Evolutionary conservation across 1,140 invertebrate genomes (phyloP).

Genomic region (Artemia franciscana): DNA sequence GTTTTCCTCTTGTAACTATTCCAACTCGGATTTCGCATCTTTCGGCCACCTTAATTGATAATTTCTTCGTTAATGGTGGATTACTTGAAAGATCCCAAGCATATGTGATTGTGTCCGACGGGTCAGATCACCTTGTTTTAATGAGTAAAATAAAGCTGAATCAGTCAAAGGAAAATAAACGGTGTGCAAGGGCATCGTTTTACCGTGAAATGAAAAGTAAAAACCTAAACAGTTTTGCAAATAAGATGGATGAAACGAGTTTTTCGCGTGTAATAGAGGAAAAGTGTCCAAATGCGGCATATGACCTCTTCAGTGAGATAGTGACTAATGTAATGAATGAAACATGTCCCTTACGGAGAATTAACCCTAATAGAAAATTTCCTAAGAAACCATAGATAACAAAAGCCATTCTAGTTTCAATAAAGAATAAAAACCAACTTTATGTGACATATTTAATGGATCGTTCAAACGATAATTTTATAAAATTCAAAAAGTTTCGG

Average conservation of each 20-base stretch:
- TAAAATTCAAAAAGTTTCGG: background rate
- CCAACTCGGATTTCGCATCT: background rate
- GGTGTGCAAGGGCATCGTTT: background rate
- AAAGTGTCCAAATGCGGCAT: background rate
- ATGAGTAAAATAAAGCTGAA: background rate
- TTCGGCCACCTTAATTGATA: background rate
- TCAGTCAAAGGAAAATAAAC: background rate
- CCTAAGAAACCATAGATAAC: too few relatives aligned
- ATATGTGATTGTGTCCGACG: background rate
- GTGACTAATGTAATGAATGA: too few relatives aligned
- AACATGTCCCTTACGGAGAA: too few relatives aligned
- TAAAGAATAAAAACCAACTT: too few relatives aligned
- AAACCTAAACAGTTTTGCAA: background rate
- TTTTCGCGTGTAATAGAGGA: background rate
- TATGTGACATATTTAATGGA: too few relatives aligned
- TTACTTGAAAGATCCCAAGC: background rate
- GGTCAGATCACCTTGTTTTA: background rate
- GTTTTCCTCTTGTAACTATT: background rate
- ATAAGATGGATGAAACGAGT: background rate
- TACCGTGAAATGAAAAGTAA: background rate
- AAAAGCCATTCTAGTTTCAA: too few relatives aligned
- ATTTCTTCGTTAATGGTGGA: background rate
- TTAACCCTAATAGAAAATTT: too few relatives aligned
- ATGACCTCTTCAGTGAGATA: too few relatives aligned
- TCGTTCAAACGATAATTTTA: background rate